Evolutionary conservation across 1,140 invertebrate genomes (phyloP).

Genomic region (Helicoverpa zea): DNA sequence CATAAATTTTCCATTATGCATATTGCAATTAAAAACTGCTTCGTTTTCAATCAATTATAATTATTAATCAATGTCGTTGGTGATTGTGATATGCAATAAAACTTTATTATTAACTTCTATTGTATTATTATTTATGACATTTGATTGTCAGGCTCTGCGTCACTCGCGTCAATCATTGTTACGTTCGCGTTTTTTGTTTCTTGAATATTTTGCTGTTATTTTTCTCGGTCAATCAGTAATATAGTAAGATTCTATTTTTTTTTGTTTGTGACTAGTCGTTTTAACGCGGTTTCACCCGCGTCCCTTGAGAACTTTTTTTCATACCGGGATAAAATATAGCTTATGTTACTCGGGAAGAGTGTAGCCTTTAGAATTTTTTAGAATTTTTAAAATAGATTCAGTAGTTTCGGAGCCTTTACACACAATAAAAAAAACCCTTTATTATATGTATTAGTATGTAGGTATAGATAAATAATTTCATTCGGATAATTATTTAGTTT

Average conservation of each 20-base stretch:
- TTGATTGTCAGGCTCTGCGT: constrained; percentile 12
- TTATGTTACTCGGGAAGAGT: no score
- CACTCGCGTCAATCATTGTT: not conserved
- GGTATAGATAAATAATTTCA: no score
- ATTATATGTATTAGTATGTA: no score
- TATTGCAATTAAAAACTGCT: constrained; percentile 12
- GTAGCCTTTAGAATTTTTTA: no score
- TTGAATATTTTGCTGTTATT: not conserved
- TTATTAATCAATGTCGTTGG: constrained; percentile 30
- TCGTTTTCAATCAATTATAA: constrained; percentile 30
- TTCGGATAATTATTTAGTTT: not conserved
- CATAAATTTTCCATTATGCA: constrained; percentile 23
- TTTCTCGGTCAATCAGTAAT: not conserved
- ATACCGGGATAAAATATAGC: no score
- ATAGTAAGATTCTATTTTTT: constrained; percentile 2
- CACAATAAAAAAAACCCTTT: no score
- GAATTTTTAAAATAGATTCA: no score
- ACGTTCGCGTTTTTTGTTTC: not conserved
- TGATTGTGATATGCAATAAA: constrained; percentile 26
- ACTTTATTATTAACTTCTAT: constrained; percentile 27
- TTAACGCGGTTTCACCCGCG: not conserved
- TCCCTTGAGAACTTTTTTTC: no score
- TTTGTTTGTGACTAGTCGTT: not conserved
- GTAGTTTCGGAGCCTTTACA: no score
- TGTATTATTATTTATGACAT: constrained; percentile 33